These are phyloP conservation scores for Equus przewalskii DNA, from an alignment of 2,113 vertebrate species.

Conservation along the genomic window DNA sequence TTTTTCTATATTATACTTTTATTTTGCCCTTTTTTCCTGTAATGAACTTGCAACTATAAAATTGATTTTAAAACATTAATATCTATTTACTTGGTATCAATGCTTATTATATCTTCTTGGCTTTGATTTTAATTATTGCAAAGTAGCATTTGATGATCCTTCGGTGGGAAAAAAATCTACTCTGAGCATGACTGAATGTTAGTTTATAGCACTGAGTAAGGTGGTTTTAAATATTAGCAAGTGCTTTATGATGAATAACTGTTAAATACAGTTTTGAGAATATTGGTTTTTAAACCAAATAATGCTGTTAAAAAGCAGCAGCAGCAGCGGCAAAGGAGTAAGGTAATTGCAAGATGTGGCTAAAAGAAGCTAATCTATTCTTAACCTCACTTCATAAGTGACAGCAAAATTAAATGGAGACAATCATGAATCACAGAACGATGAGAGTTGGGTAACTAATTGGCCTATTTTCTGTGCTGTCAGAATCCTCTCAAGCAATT, in stretches of 20 bases:
- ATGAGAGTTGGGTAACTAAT: slow-evolving; percentile 89
- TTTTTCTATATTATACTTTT: not conserved
- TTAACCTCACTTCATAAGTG: slow-evolving; percentile 87
- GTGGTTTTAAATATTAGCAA: slow-evolving; percentile 78
- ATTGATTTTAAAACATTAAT: slow-evolving; percentile 52
- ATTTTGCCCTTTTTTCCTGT: not conserved
- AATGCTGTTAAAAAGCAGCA: slow-evolving; percentile 48
- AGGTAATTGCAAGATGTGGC: slow-evolving; percentile 76
- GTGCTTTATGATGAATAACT: slow-evolving; percentile 64
- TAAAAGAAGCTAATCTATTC: slow-evolving; percentile 88
- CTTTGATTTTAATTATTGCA: slow-evolving; percentile 76
- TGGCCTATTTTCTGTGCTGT: slow-evolving; percentile 90
- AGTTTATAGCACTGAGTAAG: not conserved
- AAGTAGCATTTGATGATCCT: slow-evolving; percentile 45
- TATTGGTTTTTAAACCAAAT: slow-evolving; percentile 69
- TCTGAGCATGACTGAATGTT: slow-evolving; percentile 62
- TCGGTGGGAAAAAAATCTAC: not conserved
- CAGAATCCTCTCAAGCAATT: slow-evolving; percentile 91
- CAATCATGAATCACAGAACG: slow-evolving; percentile 88
- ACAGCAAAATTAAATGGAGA: slow-evolving; percentile 90
- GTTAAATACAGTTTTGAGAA: slow-evolving; percentile 72
- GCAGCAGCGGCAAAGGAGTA: slow-evolving; percentile 64
- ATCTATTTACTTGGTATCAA: slow-evolving; percentile 50
- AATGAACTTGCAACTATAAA: not conserved
- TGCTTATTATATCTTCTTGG: slow-evolving; percentile 44